phyloP scores from a whole-genome alignment of 2,797 vertebrate species.

The Ispidina lecontei region DNA sequence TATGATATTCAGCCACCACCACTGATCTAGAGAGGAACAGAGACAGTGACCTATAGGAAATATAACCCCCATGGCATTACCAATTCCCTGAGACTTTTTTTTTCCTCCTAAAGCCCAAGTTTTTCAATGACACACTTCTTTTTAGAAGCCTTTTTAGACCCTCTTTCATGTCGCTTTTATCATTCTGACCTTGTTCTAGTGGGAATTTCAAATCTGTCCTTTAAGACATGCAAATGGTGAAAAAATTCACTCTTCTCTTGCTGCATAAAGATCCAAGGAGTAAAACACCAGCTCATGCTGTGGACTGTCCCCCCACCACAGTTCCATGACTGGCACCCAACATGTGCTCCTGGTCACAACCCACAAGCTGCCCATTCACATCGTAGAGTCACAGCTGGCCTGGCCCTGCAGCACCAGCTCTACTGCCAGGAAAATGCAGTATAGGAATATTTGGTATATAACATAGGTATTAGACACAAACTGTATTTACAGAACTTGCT shows the following conservation, averaged over 20 bases:
- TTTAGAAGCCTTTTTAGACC: background rate
- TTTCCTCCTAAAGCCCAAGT: background rate
- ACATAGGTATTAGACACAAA: background rate
- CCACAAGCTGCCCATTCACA: background rate
- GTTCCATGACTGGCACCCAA: background rate
- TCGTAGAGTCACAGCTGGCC: accelerated
- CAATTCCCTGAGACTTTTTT: conserved; percentile 25
- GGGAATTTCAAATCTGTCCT: conserved; percentile 8
- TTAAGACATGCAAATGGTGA: background rate
- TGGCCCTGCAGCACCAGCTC: background rate
- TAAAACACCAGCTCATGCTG: background rate
- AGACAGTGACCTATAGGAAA: conserved; percentile 55
- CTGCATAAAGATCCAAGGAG: conserved; percentile 33
- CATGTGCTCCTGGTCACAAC: background rate
- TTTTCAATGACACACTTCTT: conserved; percentile 7
- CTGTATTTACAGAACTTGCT: background rate
- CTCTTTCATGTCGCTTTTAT: conserved; percentile 10
- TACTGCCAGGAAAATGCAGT: background rate
- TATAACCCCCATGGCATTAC: conserved; percentile 41
- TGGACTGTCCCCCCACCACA: background rate
- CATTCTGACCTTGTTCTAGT: background rate
- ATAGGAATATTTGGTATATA: background rate
- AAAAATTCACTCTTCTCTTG: background rate
- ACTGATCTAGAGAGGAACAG: background rate
- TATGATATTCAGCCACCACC: conserved; percentile 4